Evolutionary conservation across 2,888 invertebrate genomes (phyloP).

Genomic region (Eueremaeus valkanovi): DNA sequence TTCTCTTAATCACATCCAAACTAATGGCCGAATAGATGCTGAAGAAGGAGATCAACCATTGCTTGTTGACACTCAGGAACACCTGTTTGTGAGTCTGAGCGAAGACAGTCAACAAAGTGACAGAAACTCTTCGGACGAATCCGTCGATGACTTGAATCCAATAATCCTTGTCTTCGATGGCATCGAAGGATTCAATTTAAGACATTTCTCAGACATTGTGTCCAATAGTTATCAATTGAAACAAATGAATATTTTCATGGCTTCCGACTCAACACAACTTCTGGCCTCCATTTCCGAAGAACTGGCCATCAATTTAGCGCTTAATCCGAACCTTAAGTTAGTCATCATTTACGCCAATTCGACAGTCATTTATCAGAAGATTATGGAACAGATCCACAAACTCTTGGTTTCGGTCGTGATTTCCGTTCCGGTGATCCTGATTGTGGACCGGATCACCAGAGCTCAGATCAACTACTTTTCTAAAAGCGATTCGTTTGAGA

Average conservation of each 20-base stretch:
- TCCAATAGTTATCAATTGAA: background rate
- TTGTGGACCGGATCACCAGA: constrained; percentile 10
- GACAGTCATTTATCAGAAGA: background rate
- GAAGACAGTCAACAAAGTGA: background rate
- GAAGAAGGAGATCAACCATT: no score
- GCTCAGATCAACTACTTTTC: background rate
- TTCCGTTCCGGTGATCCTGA: background rate
- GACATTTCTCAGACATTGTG: background rate
- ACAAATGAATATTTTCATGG: background rate
- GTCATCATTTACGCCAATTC: constrained; percentile 19
- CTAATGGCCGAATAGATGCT: no score
- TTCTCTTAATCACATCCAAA: background rate
- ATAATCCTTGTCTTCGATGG: background rate
- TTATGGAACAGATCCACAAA: constrained; percentile 9
- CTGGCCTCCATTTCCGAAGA: background rate
- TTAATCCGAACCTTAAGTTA: constrained; percentile 22
- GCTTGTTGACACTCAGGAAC: no score
- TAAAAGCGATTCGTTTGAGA: background rate
- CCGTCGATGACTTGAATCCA: background rate
- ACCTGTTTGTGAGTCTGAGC: background rate
- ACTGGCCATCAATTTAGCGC: background rate
- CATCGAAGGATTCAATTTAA: background rate
- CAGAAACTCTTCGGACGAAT: background rate
- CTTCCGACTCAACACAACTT: background rate
- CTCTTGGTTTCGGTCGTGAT: constrained; percentile 11